Conservation (phyloP, 2,797 vertebrate genomes). For the Poecilia picta region DNA sequence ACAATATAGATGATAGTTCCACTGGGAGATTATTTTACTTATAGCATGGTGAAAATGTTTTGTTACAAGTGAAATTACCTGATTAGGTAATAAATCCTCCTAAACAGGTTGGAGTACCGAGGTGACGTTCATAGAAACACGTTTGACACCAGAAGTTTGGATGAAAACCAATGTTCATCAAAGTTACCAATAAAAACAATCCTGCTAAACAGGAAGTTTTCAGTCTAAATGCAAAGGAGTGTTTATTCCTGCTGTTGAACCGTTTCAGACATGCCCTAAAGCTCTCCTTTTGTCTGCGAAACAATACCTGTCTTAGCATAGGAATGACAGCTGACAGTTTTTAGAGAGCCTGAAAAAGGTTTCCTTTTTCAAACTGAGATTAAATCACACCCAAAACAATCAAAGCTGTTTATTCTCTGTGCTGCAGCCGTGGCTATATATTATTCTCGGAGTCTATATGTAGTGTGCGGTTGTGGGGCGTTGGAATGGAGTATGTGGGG, state of each 20-base stretch:
- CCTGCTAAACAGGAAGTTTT: slow-evolving; percentile 33
- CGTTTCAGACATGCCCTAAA: slow-evolving; percentile 44
- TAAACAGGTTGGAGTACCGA: not conserved
- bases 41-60: no score
- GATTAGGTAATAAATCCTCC: not conserved
- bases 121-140: not conserved
- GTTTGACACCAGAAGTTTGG: not conserved
- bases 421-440: slow-evolving; percentile 48
- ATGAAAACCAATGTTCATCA: not conserved
- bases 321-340: slow-evolving; percentile 30
- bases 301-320: slow-evolving; percentile 12
- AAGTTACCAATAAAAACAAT: slow-evolving; percentile 15
- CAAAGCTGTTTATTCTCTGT: slow-evolving; percentile 55
- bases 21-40: no score
- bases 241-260: slow-evolving; percentile 21
- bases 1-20: no score
- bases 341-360: slow-evolving; percentile 32
- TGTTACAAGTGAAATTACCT: no score
- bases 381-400: slow-evolving; percentile 53
- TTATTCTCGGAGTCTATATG: slow-evolving; percentile 62
- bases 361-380: slow-evolving; percentile 39
- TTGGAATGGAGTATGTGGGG: slow-evolving; percentile 65
- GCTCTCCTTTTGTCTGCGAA: slow-evolving; percentile 39
- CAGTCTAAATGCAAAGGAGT: slow-evolving; percentile 17
- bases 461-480: slow-evolving; percentile 63